A percentile compares a stretch with the other conserved stretches of the same genome.
phyloP scores from a whole-genome alignment of 2,888 invertebrate species.

The Macaria liturata region DNA sequence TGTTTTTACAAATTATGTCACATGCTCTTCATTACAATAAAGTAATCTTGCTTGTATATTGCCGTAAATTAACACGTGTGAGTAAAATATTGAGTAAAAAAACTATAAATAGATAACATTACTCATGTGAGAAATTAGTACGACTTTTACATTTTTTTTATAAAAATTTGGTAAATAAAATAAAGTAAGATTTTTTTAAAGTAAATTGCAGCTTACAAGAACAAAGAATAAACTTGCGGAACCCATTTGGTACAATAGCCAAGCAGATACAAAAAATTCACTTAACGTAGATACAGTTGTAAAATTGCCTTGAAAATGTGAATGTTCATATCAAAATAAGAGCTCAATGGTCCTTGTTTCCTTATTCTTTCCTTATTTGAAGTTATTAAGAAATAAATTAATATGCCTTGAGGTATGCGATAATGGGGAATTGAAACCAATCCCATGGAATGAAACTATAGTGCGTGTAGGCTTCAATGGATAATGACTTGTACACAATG shows the following conservation, averaged over 20 bases:
- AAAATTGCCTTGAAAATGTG: constrained; percentile 19
- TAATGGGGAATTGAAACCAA: constrained; percentile 42
- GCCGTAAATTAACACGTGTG: no score
- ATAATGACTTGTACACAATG: constrained; percentile 3
- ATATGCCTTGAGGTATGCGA: constrained; percentile 37
- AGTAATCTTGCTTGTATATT: no score
- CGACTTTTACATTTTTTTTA: no score
- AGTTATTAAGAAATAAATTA: constrained; percentile 27
- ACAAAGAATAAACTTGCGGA: constrained; percentile 14
- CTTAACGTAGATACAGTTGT: constrained; percentile 6
- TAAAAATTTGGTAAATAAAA: no score
- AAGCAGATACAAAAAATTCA: constrained; percentile 9
- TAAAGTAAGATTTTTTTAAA: no score
- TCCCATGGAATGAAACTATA: constrained; percentile 33
- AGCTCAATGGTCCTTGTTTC: constrained; percentile 19
- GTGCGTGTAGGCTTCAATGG: constrained; percentile 1
- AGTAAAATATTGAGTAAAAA: no score
- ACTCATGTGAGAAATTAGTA: no score
- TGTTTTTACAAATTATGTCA: no score
- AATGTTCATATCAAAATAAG: constrained; percentile 15
- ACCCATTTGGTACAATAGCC: constrained; percentile 1
- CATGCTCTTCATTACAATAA: no score
- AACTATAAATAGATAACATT: no score
- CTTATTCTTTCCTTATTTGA: constrained; percentile 27
- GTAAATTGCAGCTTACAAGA: background rate